Conservation (phyloP, 2,888 invertebrate species). For the Lordiphosa andalusiaca region DNA sequence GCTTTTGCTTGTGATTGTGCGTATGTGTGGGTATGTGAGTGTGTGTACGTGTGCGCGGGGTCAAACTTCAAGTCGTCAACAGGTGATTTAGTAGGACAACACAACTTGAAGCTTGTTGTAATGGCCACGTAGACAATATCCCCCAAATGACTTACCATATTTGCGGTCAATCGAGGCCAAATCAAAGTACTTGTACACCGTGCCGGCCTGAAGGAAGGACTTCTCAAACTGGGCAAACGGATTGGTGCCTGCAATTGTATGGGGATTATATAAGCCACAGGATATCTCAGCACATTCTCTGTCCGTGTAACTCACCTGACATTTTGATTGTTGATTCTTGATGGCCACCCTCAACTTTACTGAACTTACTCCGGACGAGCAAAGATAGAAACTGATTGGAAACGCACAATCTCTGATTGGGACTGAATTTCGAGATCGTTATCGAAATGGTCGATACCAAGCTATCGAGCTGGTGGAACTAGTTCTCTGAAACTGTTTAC, state of each 20-base stretch:
- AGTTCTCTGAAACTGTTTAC: too few relatives aligned
- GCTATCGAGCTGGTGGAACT: too few relatives aligned
- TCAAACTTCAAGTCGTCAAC: conserved; percentile 55
- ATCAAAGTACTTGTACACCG: conserved; percentile 88
- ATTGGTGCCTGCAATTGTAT: conserved; percentile 62
- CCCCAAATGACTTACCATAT: conserved; percentile 86
- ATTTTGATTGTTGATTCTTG: conserved; percentile 34
- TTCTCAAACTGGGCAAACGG: conserved; percentile 78
- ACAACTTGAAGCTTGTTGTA: neutral
- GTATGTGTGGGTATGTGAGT: conserved; percentile 12
- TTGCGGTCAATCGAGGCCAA: conserved; percentile 86
- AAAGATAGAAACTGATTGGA: conserved; percentile 37
- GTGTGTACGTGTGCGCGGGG: conserved; percentile 21
- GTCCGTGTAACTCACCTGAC: conserved; percentile 59
- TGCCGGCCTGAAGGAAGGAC: conserved; percentile 73
- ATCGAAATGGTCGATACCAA: too few relatives aligned
- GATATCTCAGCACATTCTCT: conserved; percentile 7
- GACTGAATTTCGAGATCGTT: too few relatives aligned
- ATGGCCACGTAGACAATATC: conserved; percentile 38
- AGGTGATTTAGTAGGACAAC: conserved; percentile 15
- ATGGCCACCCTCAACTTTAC: conserved; percentile 17
- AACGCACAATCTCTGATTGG: too few relatives aligned
- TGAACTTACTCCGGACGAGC: conserved; percentile 41
- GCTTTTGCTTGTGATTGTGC: neutral
- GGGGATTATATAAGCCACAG: conserved; percentile 41